phyloP scores from a whole-genome alignment of 1,140 invertebrate species.

The Calephelis virginiensis region DNA sequence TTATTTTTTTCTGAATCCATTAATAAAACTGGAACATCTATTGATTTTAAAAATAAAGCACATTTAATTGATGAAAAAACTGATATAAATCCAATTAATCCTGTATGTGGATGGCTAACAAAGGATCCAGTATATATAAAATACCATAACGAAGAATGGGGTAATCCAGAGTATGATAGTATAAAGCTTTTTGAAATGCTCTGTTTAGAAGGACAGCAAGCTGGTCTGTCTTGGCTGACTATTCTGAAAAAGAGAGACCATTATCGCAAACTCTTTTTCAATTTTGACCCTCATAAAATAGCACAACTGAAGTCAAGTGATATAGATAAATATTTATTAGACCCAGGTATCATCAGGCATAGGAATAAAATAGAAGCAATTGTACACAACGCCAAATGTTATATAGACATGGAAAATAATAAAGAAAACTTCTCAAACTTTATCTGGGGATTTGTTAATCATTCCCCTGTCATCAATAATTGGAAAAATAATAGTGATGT shows the following conservation, averaged over 20 bases:
- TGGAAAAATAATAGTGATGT: conserved; percentile 47
- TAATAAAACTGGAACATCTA: too few species aligned
- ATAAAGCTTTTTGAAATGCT: conserved; percentile 59
- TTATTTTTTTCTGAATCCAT: too few species aligned
- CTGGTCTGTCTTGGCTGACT: conserved; percentile 67
- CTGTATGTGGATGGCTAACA: conserved; percentile 56
- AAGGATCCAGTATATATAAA: conserved; percentile 56
- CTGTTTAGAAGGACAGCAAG: conserved; percentile 72
- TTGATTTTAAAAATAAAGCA: not conserved
- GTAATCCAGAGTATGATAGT: conserved; percentile 49
- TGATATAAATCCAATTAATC: not conserved
- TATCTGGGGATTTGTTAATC: conserved; percentile 60
- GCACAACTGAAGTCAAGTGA: conserved; percentile 38
- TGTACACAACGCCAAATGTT: conserved; percentile 60
- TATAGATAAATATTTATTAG: conserved; percentile 36
- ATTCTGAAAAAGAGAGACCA: conserved; percentile 61
- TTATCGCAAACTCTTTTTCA: conserved; percentile 50
- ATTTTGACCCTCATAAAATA: conserved; percentile 56
- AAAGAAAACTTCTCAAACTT: conserved; percentile 56
- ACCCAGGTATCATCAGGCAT: conserved; percentile 53
- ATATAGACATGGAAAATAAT: conserved; percentile 49
- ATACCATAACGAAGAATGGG: conserved; percentile 70
- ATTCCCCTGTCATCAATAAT: conserved; percentile 51
- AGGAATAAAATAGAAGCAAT: conserved; percentile 62
- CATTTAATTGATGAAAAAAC: not conserved